These are phyloP conservation scores for Panzeria rudis DNA, from an alignment of 2,888 invertebrate species.

Conservation along the genomic window DNA sequence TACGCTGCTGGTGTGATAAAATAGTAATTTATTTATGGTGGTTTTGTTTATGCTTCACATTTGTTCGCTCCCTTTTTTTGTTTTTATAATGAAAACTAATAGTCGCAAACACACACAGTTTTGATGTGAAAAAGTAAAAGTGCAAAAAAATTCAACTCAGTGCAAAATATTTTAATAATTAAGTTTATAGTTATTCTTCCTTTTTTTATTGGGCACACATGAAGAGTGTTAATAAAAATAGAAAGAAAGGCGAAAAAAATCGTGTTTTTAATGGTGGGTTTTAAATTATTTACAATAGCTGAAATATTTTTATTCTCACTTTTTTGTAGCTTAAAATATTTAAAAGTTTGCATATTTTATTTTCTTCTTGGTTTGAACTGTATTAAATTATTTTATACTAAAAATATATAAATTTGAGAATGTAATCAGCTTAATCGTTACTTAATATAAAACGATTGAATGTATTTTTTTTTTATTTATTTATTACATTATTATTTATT, in stretches of 20 bases:
- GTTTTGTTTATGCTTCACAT: constrained; percentile 21
- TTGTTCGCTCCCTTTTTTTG: not conserved
- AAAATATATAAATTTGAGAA: too few species aligned
- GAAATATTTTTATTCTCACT: not conserved
- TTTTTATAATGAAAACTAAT: constrained; percentile 11
- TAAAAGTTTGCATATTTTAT: too few species aligned
- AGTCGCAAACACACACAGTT: not conserved
- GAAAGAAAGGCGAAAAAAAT: not conserved
- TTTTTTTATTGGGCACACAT: not conserved
- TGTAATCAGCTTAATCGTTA: too few species aligned
- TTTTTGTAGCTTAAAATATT: too few species aligned
- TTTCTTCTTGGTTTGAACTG: too few species aligned
- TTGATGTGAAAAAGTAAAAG: not conserved
- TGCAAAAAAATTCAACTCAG: not conserved
- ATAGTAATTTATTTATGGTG: constrained; percentile 56
- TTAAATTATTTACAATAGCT: not conserved
- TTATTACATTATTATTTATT: too few species aligned
- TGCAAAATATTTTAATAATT: constrained; percentile 51
- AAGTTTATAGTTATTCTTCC: constrained; percentile 6
- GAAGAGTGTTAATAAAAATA: not conserved
- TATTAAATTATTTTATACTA: too few species aligned
- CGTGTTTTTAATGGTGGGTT: not conserved
- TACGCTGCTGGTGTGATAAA: constrained; percentile 19
- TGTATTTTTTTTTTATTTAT: too few species aligned
- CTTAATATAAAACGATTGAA: too few species aligned